Base-by-base conservation (phyloP, 1,140 invertebrate species). In the Portunus trituberculatus region DNA sequence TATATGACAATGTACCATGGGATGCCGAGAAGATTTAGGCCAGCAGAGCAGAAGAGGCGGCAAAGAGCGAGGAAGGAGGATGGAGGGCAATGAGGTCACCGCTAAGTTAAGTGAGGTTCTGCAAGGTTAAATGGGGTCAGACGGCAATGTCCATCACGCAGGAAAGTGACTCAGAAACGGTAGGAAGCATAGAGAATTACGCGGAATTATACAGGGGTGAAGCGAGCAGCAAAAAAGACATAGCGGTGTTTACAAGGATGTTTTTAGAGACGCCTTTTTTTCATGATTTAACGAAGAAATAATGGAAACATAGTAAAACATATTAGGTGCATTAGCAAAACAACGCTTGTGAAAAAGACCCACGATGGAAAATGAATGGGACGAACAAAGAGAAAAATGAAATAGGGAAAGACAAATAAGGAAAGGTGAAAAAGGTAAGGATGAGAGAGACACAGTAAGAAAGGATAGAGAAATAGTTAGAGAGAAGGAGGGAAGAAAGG, bases 61-160 rank as follows among this genome's bases (percentile, higher is more conserved):
- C 8, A 8, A n/a, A n/a, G 20, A 76, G 20, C 0, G 8, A n/a
- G 0, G 67, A n/a, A 76, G n/a, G 67, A 76, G 67, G 67, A 76
- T 20, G 20, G 28, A 25, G 12, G 31, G 32, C n/a, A 88, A 88
- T 88, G 86, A 88, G 86, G 86, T 88, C 86, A 88, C 28, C 31
- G 86, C 31, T 88, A 16, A 88, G 7, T 88, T 88, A 46, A 7
- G 31, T 88, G 16, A 46, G 86, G 86, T 88, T 28, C 32, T 45
- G 12, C 1, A 10, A 46, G 45, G 45, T 39, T 46, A 45, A 88
- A 88, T 20, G 31, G 31, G 86, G 86, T 16, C 86, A 20, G 45
- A 29, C 14, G n/a, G 86, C 86, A 46, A 88, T 16, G 86, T 29
- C 86, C 31, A 39, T 88, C 86, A 39, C 14, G 86, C n/a, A 28